Conservation (phyloP, 2,113 vertebrate genomes). For the Phoenicopterus ruber region DNA sequence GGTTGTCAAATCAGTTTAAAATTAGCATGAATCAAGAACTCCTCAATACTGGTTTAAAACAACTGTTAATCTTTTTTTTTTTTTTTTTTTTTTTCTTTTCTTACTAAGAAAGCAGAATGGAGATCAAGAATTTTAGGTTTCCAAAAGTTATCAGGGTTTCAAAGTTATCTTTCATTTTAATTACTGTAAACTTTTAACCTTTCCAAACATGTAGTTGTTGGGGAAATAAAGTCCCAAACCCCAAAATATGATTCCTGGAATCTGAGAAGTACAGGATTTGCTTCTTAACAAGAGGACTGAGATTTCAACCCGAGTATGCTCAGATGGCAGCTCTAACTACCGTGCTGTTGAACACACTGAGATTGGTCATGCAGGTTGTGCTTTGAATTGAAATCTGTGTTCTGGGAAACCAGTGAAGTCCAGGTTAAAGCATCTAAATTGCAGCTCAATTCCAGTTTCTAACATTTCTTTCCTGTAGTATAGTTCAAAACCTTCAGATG, state of each 20-base stretch:
- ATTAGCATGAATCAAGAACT: not conserved
- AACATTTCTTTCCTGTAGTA: not conserved
- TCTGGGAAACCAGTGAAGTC: not conserved
- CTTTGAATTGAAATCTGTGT: not conserved
- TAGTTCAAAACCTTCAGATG: not conserved
- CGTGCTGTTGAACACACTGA: not conserved
- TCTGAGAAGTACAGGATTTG: not conserved
- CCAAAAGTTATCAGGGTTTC: not conserved
- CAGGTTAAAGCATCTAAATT: not conserved
- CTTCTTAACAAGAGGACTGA: not conserved
- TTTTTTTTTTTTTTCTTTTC: not conserved
- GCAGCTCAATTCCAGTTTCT: not conserved
- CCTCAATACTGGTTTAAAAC: not conserved
- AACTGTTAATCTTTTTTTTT: not conserved
- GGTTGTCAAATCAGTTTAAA: not conserved
- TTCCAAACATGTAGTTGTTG: not conserved
- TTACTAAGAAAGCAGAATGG: not conserved
- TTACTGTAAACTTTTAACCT: not conserved
- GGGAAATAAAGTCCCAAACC: not conserved
- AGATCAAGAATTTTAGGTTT: not conserved
- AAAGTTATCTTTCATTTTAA: not conserved
- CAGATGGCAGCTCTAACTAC: not conserved
- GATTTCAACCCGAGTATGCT: not conserved
- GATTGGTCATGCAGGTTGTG: not conserved
- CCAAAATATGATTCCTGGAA: not conserved